Base-by-base conservation (phyloP, 2,888 invertebrate species). In the Panzeria rudis region DNA sequence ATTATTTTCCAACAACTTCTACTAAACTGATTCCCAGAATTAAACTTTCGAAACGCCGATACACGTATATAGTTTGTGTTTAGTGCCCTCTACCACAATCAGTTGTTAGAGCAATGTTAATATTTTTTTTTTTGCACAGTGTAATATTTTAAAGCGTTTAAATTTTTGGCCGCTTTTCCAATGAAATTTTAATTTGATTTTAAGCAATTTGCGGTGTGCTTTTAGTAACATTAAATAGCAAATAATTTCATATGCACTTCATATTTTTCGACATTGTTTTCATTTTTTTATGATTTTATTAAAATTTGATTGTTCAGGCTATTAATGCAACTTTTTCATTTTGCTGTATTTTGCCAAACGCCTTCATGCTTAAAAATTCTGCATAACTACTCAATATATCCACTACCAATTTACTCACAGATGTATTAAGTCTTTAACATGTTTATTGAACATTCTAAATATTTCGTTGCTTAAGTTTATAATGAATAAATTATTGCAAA, bases 401-500 rank as follows among this genome's bases (percentile, higher is more conserved):
- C 11, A 38, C 59, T 38, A 38, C 17, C 68, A 61, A 61, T 69
- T 59, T 69, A 20, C 50, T 59, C 17, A 54, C 17, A 59, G 25
- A 78, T 50, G 7, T 78, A 61, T 50, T 15, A 61, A 69, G 41
- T 35, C n/a, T 44, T 79, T 56, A 35, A 35, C 38, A 75, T 75
- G 32, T 75, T 75, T 50, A 59, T 69, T 61, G 50, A 81, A 82
- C 81, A 82, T 82, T 82, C 81, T 82, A 82, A 82, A 75, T 75
- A 75, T 44, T 62, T 81, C 68, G 20, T 75, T 61, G 56, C 64
- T 68, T 13, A 73, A 81, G 25, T 62, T 75, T 44, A 25, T 35
- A 44, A 62, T 73, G 47, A 29, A 80, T 59, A 80, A 59, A 64
- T 72, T 81, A 52, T 73, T 80, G 80, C 56, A 73, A 66, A 75